Percentiles rank a stretch among this genome's conserved stretches.
These are phyloP conservation scores for Periophthalmus modestus DNA, from an alignment of 2,113 vertebrate genomes.

Conservation along the genomic window DNA sequence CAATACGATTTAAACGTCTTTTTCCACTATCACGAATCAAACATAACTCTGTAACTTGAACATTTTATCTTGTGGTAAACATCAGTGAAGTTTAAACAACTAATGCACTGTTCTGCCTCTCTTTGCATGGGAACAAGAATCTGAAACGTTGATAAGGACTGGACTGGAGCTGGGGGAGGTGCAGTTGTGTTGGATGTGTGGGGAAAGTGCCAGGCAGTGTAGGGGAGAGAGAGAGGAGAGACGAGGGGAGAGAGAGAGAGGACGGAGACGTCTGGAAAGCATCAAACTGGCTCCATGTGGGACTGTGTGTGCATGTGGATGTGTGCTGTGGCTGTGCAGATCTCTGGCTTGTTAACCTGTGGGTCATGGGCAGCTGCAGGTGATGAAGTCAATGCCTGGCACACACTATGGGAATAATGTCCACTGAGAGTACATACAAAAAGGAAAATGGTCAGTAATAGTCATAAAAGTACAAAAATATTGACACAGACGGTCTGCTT, in stretches of 20 bases:
- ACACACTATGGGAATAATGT: slow-evolving; percentile 57
- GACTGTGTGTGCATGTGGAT: slow-evolving; percentile 24
- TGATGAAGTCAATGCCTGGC: slow-evolving; percentile 64
- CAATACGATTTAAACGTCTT: too few species aligned
- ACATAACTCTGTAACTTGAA: not conserved
- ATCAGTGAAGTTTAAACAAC: slow-evolving; percentile 13
- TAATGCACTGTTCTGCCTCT: slow-evolving; percentile 36
- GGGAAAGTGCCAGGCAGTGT: slow-evolving; percentile 58
- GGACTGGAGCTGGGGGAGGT: slow-evolving; percentile 39
- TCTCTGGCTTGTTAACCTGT: slow-evolving; percentile 66
- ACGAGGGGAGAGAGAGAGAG: slow-evolving; percentile 7
- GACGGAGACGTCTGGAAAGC: slow-evolving; percentile 63
- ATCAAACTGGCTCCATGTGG: slow-evolving; percentile 50
- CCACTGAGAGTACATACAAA: slow-evolving; percentile 34
- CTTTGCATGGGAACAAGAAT: slow-evolving; percentile 50
- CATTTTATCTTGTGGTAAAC: not conserved
- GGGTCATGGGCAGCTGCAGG: slow-evolving; percentile 69
- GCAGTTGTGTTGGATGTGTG: slow-evolving; percentile 38
- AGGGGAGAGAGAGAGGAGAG: slow-evolving; percentile 19
- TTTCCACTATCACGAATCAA: not conserved
- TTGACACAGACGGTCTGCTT: not conserved
- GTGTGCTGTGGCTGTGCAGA: slow-evolving; percentile 42
- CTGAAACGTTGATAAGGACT: slow-evolving; percentile 54
- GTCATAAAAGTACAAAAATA: not conserved
- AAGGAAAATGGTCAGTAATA: not conserved